phyloP scores from a whole-genome alignment of 2,113 vertebrate species.

The Elgaria multicarinata region DNA sequence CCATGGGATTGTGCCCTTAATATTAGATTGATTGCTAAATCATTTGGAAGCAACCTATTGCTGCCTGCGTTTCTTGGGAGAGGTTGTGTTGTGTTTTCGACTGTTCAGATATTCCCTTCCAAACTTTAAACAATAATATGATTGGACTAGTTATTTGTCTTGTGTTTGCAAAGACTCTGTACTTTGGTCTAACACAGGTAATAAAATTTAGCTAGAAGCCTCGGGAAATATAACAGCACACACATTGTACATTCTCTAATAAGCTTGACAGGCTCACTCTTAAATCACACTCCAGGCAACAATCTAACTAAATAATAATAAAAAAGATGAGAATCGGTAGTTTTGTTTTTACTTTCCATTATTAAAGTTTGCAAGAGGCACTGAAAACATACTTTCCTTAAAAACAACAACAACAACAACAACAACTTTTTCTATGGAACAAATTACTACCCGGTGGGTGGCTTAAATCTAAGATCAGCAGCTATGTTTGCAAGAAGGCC shows the following conservation, averaged over 20 bases:
- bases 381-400: conserved; percentile 41
- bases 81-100: conserved; percentile 21
- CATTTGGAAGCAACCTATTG: conserved; percentile 33
- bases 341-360: conserved; percentile 50
- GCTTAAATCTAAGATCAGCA: conserved; percentile 16
- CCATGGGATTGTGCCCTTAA: too few species aligned
- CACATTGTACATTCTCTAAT: neutral
- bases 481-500: neutral
- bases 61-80: neutral
- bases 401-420: neutral
- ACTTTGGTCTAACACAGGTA: conserved; percentile 34
- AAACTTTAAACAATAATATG: conserved; percentile 7
- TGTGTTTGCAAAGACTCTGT: neutral
- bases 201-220: conserved; percentile 38
- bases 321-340: conserved; percentile 18
- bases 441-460: conserved; percentile 62
- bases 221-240: conserved; percentile 24
- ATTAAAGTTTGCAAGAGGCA: conserved; percentile 42
- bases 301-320: conserved; percentile 39
- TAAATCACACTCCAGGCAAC: conserved; percentile 14
- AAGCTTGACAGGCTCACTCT: conserved; percentile 23
- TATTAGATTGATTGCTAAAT: conserved; percentile 29
- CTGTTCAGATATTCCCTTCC: conserved; percentile 24
- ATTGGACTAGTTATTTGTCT: conserved; percentile 18
- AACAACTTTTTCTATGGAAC: conserved; percentile 38